These are phyloP conservation scores for Lasioglossum malachurum DNA, from an alignment of 2,888 invertebrate species.

Conservation along the genomic window DNA sequence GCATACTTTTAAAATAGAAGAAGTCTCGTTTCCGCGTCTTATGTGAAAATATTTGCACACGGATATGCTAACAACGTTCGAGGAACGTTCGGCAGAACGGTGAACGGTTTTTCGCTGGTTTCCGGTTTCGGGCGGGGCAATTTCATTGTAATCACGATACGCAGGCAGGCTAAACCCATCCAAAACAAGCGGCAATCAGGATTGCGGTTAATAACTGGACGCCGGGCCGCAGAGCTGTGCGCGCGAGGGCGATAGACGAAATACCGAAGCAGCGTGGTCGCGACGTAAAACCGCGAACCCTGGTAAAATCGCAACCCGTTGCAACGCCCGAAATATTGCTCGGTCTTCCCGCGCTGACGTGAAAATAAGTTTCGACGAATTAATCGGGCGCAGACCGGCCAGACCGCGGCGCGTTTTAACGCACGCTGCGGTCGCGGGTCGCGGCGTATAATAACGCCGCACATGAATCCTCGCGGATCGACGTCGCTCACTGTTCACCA, in stretches of 20 bases:
- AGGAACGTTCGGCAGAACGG: neutral
- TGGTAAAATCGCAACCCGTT: conserved; percentile 63
- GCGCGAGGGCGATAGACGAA: conserved; percentile 55
- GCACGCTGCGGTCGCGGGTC: conserved; percentile 26
- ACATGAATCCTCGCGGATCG: conserved; percentile 47
- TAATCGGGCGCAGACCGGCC: conserved; percentile 53
- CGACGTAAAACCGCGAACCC: conserved; percentile 67
- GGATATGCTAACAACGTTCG: neutral
- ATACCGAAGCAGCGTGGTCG: conserved; percentile 58
- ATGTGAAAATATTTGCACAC: neutral
- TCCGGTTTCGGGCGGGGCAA: conserved; percentile 26
- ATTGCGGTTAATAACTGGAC: conserved; percentile 78
- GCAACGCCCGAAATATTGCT: conserved; percentile 75
- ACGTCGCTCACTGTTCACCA: conserved; percentile 36
- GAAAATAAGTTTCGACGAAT: conserved; percentile 80
- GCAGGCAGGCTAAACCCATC: conserved; percentile 69
- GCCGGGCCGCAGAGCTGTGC: conserved; percentile 72
- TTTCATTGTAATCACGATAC: conserved; percentile 62
- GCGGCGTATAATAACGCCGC: conserved; percentile 38
- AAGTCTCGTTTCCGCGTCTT: neutral
- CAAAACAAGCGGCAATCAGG: conserved; percentile 79
- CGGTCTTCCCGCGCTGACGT: conserved; percentile 77
- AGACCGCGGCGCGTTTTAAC: conserved; percentile 28
- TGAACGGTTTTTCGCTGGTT: conserved; percentile 26
- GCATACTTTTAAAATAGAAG: neutral